These are phyloP conservation scores for human DNA, from an alignment of 2,113 vertebrate genomes.

Conservation along the genomic window GRCh38 chr2:30715501-30716000, in stretches of 20 bases:
- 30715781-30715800: no score
- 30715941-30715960: no score
- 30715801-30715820: no score
- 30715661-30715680: neutral
- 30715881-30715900: no score
- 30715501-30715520: neutral
- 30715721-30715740: neutral
- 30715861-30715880: no score
- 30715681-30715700: neutral
- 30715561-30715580: neutral
- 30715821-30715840: no score
- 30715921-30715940: no score
- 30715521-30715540: neutral
- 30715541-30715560: neutral
- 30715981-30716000: no score
- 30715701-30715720: neutral
- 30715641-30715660: neutral
- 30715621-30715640: neutral
- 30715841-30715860: no score
- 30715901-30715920: accelerated
- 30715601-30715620: neutral
- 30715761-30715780: no score
- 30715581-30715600: neutral
- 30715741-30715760: neutral
- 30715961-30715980: no score